Conservation (phyloP, 2,888 invertebrate species). For the Iselma pallidipennis region DNA sequence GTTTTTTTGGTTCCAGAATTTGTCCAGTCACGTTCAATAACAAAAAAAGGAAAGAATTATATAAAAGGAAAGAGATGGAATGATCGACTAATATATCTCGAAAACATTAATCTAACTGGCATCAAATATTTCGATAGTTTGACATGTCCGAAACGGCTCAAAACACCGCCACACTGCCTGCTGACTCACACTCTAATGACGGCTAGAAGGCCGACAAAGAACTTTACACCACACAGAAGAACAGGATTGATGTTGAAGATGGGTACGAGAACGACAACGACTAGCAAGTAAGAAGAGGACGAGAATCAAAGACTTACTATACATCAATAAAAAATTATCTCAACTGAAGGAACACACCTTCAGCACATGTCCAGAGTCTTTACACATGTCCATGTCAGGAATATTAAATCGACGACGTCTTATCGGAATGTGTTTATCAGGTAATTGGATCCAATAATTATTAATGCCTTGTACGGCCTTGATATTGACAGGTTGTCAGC, state of each 20-base stretch:
- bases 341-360: constrained; percentile 9
- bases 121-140: constrained; percentile 53
- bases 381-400: constrained; percentile 31
- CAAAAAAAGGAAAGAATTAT: constrained; percentile 12
- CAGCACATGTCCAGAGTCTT: constrained; percentile 24
- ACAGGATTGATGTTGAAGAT: constrained; percentile 29
- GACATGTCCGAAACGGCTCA: constrained; percentile 46
- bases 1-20: not conserved
- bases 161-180: constrained; percentile 33
- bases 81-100: constrained; percentile 41
- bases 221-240: constrained; percentile 37
- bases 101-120: constrained; percentile 56
- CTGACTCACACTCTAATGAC: constrained; percentile 52
- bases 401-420: constrained; percentile 35
- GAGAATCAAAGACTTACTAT: constrained; percentile 17
- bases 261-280: no score
- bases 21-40: constrained; percentile 15
- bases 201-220: constrained; percentile 48
- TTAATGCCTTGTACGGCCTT: constrained; percentile 34
- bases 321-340: constrained; percentile 18
- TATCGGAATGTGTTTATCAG: constrained; percentile 43
- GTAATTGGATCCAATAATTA: constrained; percentile 44
- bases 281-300: constrained; percentile 11
- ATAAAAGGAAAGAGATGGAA: not conserved
- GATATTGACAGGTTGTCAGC: constrained; percentile 32